Evolutionary conservation across 2,797 vertebrate species (phyloP).

Genomic region (Tokudaia tokunoshimensis): DNA sequence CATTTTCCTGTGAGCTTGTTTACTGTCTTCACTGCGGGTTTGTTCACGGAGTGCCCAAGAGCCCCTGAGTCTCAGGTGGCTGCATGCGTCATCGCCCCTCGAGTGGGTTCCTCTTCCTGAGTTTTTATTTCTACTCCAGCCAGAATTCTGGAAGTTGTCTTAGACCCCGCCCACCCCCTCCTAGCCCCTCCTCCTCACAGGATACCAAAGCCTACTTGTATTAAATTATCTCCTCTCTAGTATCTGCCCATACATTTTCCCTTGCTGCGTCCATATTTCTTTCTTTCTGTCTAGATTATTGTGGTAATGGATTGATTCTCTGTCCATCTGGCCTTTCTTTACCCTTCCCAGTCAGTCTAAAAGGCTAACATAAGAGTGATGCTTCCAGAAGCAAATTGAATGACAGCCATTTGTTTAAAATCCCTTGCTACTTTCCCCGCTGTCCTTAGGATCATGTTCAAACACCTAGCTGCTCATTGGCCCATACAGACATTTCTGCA

Average conservation of each 20-base stretch:
- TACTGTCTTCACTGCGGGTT: neutral
- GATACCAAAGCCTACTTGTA: neutral
- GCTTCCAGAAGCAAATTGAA: conserved; percentile 20
- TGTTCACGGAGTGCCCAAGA: neutral
- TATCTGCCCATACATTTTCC: neutral
- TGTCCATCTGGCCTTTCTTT: neutral
- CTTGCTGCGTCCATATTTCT: neutral
- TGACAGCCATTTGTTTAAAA: neutral
- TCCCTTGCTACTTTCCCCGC: neutral
- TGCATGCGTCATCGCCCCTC: neutral
- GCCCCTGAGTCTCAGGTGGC: neutral
- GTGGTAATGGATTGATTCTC: conserved; percentile 7
- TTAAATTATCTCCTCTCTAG: neutral
- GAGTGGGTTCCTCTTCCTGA: conserved; percentile 7
- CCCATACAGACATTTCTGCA: neutral
- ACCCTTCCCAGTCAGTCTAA: neutral
- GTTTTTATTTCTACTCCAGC: conserved; percentile 42
- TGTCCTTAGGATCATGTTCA: conserved; percentile 32
- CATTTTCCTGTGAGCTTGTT: conserved; percentile 35
- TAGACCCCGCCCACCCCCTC: neutral
- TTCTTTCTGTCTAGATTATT: neutral
- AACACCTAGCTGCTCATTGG: neutral
- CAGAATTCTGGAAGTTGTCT: conserved; percentile 39
- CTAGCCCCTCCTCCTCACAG: neutral
- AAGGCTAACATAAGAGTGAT: neutral